Evolutionary conservation across 2,113 vertebrate species (phyloP), one percentile per base, ranked within the genome.

Genomic region (Thoracochromis brauschi): DNA sequence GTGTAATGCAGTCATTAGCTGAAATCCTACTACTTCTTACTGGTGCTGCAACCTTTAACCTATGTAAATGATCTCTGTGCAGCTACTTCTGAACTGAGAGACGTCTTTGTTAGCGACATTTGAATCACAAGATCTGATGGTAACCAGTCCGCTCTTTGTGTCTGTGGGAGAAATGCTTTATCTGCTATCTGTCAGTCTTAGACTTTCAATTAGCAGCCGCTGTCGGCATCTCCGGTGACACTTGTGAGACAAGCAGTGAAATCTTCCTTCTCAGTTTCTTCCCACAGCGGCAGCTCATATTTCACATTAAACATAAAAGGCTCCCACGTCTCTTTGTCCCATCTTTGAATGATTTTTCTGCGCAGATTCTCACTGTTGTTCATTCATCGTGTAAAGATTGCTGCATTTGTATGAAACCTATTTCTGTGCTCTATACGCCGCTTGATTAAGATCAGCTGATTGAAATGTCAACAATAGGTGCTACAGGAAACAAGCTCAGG

Each of bases 261-360:
- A 78, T 35, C 73, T 6, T 31, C 38, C 57, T 55, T n/a, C 38
- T 60, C 26, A 33, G 0, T 68, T 82, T 31, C 38, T 9, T 19
- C 49, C 53, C 21, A 73, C 45, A 85, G 83, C 5, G 4, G 17
- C 45, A 4, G 40, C 86, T 92, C 91, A 29, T 26, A 45, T 94
- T 93, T 89, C 92, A 60, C 68, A 5, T 80, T 13, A 4, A 58
- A 79, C 75, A 85, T 12, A 45, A 87, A 85, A 85, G 65, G 7
- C 53, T 85, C 9, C 21, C 13, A 2, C 13, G 7, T 80, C 9
- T 80, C 68, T 81, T 82, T 87, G 88, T 87, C 53, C 3, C 7
- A 1, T 84, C 54, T 81, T 49, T 87, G 17, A 63, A 51, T 4
- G 40, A 26, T 14, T 60, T 65, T 93, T 40, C 29, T 54, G n/a